These are phyloP conservation scores for Mormoops blainvillei DNA, from an alignment of 2,113 vertebrate genomes.

Conservation along the genomic window DNA sequence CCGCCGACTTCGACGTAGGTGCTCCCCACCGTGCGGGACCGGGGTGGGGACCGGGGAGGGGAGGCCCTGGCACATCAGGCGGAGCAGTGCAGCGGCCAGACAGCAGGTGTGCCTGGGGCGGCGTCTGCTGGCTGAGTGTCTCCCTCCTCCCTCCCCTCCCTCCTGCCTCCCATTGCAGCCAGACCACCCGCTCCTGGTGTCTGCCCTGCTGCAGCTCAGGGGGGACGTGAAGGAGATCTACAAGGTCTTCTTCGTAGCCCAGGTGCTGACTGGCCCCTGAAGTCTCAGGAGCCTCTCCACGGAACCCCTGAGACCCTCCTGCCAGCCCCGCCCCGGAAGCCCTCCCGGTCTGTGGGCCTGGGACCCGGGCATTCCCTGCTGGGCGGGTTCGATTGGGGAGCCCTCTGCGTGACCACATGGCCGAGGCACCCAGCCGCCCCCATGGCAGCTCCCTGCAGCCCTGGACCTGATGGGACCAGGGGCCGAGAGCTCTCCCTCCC, in stretches of 20 bases:
- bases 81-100: neutral
- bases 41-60: neutral
- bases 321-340: no score
- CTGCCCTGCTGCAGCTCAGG: conserved; percentile 83
- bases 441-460: neutral
- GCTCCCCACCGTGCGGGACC: no score
- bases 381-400: neutral
- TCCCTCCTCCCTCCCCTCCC: neutral
- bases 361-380: neutral
- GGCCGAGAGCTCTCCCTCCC: neutral
- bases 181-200: conserved; percentile 77
- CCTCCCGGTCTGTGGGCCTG: neutral
- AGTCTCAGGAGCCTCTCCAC: neutral
- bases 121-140: neutral
- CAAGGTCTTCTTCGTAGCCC: conserved; percentile 75
- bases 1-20: conserved; percentile 82
- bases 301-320: neutral
- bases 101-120: fast-evolving
- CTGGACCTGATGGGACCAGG: neutral
- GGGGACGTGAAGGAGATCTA: conserved; percentile 84
- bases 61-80: neutral
- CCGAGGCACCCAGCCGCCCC: neutral
- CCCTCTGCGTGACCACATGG: neutral
- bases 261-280: conserved; percentile 64
- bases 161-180: conserved; percentile 73